Evolutionary conservation across 2,888 invertebrate species (phyloP), one percentile per base, ranked within the genome.

Genomic region (Thymelicus acteon): DNA sequence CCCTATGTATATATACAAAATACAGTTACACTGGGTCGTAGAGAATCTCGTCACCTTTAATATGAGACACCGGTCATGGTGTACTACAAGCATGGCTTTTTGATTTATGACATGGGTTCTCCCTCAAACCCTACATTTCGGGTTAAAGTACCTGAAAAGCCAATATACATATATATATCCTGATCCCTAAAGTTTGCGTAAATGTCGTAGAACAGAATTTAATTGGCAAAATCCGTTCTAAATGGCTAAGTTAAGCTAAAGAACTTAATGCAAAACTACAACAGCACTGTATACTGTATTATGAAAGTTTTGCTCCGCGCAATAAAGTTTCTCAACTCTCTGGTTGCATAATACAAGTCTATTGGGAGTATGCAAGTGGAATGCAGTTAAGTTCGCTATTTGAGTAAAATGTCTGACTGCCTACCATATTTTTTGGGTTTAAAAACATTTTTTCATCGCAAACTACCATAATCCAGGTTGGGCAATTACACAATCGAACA

Each of bases 171-270:
- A n/a, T 49, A 3, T 24, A 24, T 31, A 31, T 31, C 49, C 49
- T 52, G 2, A 19, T 52, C 12, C 19, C 1, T n/a, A 48, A 6
- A 52, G 8, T 61, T 61, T 5, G 12, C 44, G 6, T n/a, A 19
- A n/a, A 54, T 31, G 40, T 64, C 44, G 54, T 64, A 40, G 37
- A 15, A 7, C 7, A 37, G 24, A 64, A 54, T 40, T 64, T 64
- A 64, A 64, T 64, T 52, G 54, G 47, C 57, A 66, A 15, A 66
- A 47, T 66, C 47, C 47, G 39, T 37, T 54, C 47, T 15, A 40
- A 66, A 58, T 58, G 37, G 48, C 58, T 31, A 31, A 66, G 66
- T 66, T 66, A 54, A 58, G 31, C 47, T 47, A 44, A 67, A 67
- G 60, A 67, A 58, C 48, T 67, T 48, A 52, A 63, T 52, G 15